Percentiles rank a stretch among this genome's conserved stretches.
Conservation (phyloP, 2,888 invertebrate genomes). For the Oscheius sp. region DNA sequence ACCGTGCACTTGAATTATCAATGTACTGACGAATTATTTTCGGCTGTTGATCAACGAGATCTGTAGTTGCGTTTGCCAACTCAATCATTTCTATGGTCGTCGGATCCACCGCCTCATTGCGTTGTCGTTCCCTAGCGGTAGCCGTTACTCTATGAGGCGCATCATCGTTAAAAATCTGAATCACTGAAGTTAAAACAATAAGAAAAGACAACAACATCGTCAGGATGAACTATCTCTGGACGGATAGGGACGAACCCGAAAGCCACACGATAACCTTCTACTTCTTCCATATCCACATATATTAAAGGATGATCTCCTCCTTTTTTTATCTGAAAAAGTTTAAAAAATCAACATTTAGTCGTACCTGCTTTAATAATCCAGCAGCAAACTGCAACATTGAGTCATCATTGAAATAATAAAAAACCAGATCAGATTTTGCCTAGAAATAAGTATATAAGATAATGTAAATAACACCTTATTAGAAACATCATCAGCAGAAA, state of each 20-base stretch:
- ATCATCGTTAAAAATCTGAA: slow-evolving; percentile 16
- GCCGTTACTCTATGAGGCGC: not conserved
- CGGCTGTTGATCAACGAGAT: slow-evolving; percentile 32
- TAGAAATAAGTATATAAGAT: not conserved
- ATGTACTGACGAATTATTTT: slow-evolving; percentile 1
- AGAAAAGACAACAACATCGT: not conserved
- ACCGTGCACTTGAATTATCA: not conserved
- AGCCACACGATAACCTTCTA: not conserved
- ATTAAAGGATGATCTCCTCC: slow-evolving; percentile 7
- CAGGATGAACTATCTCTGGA: not conserved
- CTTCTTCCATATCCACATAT: not conserved
- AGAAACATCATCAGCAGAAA: slow-evolving; percentile 38
- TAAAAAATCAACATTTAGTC: not conserved
- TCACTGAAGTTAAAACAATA: not conserved
- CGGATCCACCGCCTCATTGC: not conserved
- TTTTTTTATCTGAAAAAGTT: not conserved
- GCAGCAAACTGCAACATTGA: not conserved
- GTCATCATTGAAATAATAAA: not conserved
- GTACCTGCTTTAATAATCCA: not conserved
- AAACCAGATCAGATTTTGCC: slow-evolving; percentile 7
- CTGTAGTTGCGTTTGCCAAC: slow-evolving; percentile 41
- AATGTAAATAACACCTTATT: slow-evolving; percentile 27
- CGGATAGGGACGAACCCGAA: not conserved
- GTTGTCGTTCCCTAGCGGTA: not conserved
- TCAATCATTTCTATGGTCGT: not conserved